Evolutionary conservation across 2,113 vertebrate genomes (phyloP), one percentile per base, ranked within the genome.

Genomic region (Ranitomeya variabilis): DNA sequence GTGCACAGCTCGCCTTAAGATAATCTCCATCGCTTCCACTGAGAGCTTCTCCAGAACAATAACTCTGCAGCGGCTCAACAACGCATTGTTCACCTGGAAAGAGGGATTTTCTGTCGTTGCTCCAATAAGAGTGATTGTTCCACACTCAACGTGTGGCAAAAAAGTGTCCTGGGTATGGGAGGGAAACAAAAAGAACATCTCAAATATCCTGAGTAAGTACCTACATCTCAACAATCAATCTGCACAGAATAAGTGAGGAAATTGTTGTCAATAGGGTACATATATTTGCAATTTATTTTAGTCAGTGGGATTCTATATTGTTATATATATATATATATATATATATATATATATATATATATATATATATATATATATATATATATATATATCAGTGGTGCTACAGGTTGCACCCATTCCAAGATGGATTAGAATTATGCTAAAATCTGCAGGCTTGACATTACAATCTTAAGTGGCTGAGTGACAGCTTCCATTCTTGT

Each of bases 41-140:
- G 95, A 95, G 23, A 96, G 95, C 91, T 96, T 98, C 93, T 99
- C 97, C 89, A 99, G 94, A 74, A 99, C 98, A 9, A 99, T 95
- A 91, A 99, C 98, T 7, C 96, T 94, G 90, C 98, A 99, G 0
- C 98, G 96, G 93, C 98, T 99, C 89, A 99, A 94, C 62, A 99
- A 94, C 23, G 98, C 98, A 0, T 96, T 94, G 0, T 99, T 99
- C 89, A 99, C 97, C 94, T 99, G 98, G 93, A 99, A 99, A 89
- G 98, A 99, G 66, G 98, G 98, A 92, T 99, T 99, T 92, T 99
- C 98, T 0, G 98, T 99, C 80, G 98, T 99, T 0, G 98, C 98
- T 66, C 98, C 98, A 51, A 99, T 98, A 93, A 99, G 95, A 10
- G 97, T 99, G 88, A 99, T 92, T 0, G 97, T 99, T 83, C 98